A percentile compares a stretch with the other conserved stretches of the same genome.
Conservation (phyloP, 2,113 vertebrate genomes). For the Scytalopus superciliaris region DNA sequence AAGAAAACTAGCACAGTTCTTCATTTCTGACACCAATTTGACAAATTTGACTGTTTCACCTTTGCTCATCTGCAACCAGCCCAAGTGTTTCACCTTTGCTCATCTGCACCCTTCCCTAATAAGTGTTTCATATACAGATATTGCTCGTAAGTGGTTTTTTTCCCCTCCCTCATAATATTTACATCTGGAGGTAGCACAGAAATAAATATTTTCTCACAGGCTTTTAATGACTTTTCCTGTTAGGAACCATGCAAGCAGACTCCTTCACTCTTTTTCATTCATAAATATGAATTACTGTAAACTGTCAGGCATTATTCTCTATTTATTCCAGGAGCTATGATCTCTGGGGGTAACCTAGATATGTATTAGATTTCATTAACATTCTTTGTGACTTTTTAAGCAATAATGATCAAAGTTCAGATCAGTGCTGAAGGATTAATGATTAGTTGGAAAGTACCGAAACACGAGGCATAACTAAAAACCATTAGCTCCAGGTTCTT, state of each 20-base stretch:
- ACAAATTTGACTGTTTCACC: neutral
- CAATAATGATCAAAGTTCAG: neutral
- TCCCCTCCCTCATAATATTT: neutral
- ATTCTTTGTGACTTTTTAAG: neutral
- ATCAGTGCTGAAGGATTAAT: neutral
- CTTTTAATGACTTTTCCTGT: neutral
- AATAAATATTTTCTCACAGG: neutral
- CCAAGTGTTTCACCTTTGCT: neutral
- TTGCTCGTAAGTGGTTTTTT: neutral
- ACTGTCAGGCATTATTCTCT: neutral
- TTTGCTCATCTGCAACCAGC: neutral
- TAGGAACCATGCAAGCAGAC: neutral
- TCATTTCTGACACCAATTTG: neutral
- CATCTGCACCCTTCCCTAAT: neutral
- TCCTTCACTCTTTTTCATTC: neutral
- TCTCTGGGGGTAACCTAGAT: neutral
- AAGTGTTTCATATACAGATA: neutral
- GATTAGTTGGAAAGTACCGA: neutral
- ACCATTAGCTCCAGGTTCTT: neutral
- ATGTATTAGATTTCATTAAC: neutral
- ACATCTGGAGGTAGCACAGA: neutral
- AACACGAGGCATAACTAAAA: neutral
- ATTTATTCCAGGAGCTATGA: neutral
- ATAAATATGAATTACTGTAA: neutral
- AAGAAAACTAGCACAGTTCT: neutral